phyloP scores from a whole-genome alignment of 2,888 invertebrate genomes.

The Phortica magna region DNA sequence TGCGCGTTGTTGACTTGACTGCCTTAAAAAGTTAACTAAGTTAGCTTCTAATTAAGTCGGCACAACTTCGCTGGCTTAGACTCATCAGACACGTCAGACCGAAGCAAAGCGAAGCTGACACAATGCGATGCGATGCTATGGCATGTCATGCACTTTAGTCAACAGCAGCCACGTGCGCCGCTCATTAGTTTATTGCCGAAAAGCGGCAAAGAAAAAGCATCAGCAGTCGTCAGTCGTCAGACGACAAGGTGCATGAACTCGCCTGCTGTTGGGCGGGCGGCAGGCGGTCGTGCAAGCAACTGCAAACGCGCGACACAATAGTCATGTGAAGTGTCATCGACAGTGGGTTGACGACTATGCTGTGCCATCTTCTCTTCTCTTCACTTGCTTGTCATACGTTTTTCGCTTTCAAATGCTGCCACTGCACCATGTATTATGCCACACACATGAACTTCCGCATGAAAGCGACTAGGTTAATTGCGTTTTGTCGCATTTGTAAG shows the following conservation, averaged over 20 bases:
- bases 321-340: slow-evolving; percentile 6
- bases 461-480: slow-evolving; percentile 65
- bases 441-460: slow-evolving; percentile 3
- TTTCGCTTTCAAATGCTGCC: not conserved
- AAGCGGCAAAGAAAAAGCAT: slow-evolving; percentile 47
- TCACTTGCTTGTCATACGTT: not conserved
- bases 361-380: not conserved
- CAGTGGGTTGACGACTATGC: not conserved
- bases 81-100: not conserved
- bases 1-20: not conserved
- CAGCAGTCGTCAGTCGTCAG: too few relatives aligned
- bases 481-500: slow-evolving; percentile 26
- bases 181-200: slow-evolving; percentile 71
- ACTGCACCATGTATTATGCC: not conserved
- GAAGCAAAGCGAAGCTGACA: too few relatives aligned
- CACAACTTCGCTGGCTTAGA: not conserved
- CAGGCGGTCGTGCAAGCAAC: not conserved
- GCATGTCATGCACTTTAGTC: not conserved
- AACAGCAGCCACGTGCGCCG: slow-evolving; percentile 38
- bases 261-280: not conserved
- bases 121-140: too few relatives aligned
- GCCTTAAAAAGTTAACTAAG: slow-evolving; percentile 26
- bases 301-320: not conserved
- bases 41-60: slow-evolving; percentile 35
- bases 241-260: slow-evolving; percentile 9